Base-by-base conservation (phyloP, 2,888 invertebrate genomes). In the Gymnocheta viridis region DNA sequence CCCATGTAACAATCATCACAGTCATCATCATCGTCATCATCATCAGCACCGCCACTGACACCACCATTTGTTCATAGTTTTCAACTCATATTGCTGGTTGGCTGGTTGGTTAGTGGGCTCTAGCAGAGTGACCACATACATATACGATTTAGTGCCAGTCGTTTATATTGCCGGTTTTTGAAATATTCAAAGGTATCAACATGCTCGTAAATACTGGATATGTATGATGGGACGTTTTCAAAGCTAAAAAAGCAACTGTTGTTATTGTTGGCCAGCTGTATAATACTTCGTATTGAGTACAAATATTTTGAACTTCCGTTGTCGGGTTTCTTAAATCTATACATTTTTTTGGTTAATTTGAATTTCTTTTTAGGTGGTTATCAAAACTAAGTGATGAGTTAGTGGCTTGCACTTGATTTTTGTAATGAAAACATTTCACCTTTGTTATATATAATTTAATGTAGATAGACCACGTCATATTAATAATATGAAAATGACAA, bases 71-170 rank as follows among this genome's bases (percentile, higher is more conserved):
- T 74, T 62, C 62, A 74, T 70, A 58, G 27, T 64, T 62, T 62
- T 79, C 24, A 41, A 62, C 49, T 78, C 79, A 60, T 64, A 78
- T 72, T 66, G 47, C 24, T 41, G 74, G 69, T 38, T 79, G 32
- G 14, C n/a, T 47, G 29, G 35, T 24, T 70, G 49, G 27, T 62
- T 78, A 29, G 10, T 51, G 69, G 51, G 22, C 41, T 76, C 32
- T 22, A 64, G 22, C 51, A 49, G n/a, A n/a, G 32, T 78, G 67
- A 76, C 76, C 76, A 47, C 56, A 74, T 29, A 38, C n/a, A 44
- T 24, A 19, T 6, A 12, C 4, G 5, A 35, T n/a, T 14, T 38
- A 62, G 17, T 58, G 60, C 32, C 27, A 60, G 60, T 51, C 41
- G 4, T 41, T 76, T 49, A 35, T 12, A 60, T 38, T 60, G 69